Conservation (phyloP, 30 jellyfish, hydroid and myxozoan genomes). For the Aurelia sp. region DNA sequence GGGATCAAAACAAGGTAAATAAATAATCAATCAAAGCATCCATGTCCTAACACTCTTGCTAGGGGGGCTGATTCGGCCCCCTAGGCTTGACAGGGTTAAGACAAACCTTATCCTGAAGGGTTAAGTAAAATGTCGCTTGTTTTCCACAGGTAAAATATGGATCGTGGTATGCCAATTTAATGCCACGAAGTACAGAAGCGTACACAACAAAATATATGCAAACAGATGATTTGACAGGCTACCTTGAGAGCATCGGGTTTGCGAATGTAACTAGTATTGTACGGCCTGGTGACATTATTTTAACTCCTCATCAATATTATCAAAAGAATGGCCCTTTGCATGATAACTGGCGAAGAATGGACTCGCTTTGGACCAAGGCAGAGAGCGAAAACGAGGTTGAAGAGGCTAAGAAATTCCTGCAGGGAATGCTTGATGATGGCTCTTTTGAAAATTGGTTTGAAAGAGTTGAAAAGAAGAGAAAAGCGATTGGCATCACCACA, state of each 20-base stretch:
- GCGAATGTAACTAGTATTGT: background rate
- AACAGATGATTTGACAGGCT: conserved; percentile 12
- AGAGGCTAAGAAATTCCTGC: conserved; percentile 9
- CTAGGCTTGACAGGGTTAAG: background rate
- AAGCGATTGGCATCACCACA: conserved; percentile 17
- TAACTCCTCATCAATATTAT: conserved; percentile 15
- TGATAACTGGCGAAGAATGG: conserved; percentile 40
- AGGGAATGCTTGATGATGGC: background rate
- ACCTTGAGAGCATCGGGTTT: conserved; percentile 16
- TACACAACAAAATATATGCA: conserved; percentile 21
- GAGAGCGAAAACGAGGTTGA: conserved; percentile 4
- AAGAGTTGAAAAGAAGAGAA: conserved; percentile 3
- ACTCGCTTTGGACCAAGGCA: conserved; percentile 55
- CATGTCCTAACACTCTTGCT: no score
- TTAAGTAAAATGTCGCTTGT: background rate
- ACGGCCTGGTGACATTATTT: conserved; percentile 17
- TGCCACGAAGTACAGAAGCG: conserved; percentile 22
- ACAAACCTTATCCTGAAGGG: background rate
- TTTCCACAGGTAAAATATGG: background rate
- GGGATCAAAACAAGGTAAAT: no score
- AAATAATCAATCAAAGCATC: no score
- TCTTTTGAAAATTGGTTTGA: conserved; percentile 27
- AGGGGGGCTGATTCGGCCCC: no score
- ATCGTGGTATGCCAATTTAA: conserved; percentile 21
- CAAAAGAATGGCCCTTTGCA: conserved; percentile 57